Evolutionary conservation across 2,113 vertebrate genomes (phyloP).

Genomic region (Anarhynchus alexandrinus): DNA sequence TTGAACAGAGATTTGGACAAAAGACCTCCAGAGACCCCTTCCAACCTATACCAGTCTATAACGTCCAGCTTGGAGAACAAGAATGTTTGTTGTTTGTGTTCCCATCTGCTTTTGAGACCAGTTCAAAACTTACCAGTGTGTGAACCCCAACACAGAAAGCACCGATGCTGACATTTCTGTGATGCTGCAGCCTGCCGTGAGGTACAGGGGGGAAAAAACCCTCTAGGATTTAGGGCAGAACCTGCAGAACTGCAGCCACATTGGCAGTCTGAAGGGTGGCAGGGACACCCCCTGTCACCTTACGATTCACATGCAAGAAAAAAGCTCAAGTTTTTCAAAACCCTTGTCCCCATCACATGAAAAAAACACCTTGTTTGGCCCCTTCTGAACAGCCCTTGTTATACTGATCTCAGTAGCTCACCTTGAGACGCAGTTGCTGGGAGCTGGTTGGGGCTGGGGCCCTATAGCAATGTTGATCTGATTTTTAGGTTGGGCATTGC

Average conservation of each 20-base stretch:
- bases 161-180: not conserved
- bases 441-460: not conserved
- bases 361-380: not conserved
- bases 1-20: not conserved
- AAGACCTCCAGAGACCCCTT: not conserved
- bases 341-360: not conserved
- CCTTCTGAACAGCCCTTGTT: not conserved
- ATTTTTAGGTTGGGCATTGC: accelerated
- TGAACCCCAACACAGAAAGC: not conserved
- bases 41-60: not conserved
- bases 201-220: not conserved
- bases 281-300: not conserved
- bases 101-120: not conserved
- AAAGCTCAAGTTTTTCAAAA: not conserved
- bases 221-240: not conserved
- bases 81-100: not conserved
- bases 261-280: not conserved
- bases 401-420: not conserved
- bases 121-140: not conserved
- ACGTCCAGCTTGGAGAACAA: not conserved
- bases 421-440: not conserved
- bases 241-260: not conserved
- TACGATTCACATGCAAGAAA: not conserved
- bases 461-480: not conserved
- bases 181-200: not conserved